These are phyloP conservation scores for Epinephelus moara DNA, from an alignment of 2,113 vertebrate genomes.

Conservation along the genomic window DNA sequence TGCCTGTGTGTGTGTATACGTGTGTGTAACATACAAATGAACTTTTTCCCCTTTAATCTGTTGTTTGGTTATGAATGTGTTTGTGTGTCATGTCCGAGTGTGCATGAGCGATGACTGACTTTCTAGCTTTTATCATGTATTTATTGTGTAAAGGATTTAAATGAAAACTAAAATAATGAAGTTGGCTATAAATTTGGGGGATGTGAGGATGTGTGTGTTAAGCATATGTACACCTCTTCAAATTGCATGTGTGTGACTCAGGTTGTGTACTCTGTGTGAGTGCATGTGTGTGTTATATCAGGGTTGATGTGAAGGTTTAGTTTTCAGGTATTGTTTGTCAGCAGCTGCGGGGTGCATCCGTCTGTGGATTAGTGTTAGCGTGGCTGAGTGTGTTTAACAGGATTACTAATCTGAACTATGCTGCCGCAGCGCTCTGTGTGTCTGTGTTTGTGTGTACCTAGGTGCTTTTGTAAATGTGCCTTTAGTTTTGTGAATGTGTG, in stretches of 20 bases:
- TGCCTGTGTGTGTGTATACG: background rate
- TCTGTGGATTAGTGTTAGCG: constrained; percentile 71
- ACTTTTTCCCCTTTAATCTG: background rate
- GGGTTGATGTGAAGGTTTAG: constrained; percentile 33
- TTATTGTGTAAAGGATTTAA: background rate
- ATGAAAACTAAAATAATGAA: background rate
- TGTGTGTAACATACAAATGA: background rate
- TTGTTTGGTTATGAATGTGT: background rate
- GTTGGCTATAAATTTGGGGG: background rate
- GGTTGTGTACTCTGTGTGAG: background rate
- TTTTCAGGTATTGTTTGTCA: constrained; percentile 56
- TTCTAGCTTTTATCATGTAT: too few species aligned
- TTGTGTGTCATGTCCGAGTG: background rate
- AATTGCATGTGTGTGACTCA: background rate
- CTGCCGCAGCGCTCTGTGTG: constrained; percentile 24
- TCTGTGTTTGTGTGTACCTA: constrained; percentile 17
- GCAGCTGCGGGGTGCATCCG: constrained; percentile 47
- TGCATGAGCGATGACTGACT: background rate
- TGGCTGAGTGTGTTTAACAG: constrained; percentile 75
- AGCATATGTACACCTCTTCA: too few species aligned
- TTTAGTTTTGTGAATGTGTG: background rate
- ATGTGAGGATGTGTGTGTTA: background rate
- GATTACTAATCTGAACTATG: constrained; percentile 79
- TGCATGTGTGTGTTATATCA: background rate
- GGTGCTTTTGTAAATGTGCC: background rate